Conservation (phyloP, 2,888 invertebrate genomes). For the Pollenia angustigena region DNA sequence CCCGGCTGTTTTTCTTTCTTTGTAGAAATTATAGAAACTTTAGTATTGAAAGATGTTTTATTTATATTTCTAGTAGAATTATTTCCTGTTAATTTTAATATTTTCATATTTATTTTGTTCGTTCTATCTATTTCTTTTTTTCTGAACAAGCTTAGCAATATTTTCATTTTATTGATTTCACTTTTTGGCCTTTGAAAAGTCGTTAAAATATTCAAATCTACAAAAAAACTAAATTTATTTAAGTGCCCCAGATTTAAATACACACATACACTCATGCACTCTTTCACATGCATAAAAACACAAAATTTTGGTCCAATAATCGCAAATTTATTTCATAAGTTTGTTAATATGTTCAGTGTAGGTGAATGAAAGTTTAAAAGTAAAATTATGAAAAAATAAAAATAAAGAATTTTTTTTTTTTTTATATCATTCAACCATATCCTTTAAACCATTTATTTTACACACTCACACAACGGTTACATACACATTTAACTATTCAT, state of each 20-base stretch:
- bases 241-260: slow-evolving; percentile 27
- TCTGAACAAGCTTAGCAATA: background rate
- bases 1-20: too few relatives aligned
- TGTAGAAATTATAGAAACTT: background rate
- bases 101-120: background rate
- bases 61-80: background rate
- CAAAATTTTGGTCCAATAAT: slow-evolving; percentile 39
- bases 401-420: background rate
- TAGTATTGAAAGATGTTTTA: background rate
- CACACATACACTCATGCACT: background rate
- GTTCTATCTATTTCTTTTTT: background rate
- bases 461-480: background rate
- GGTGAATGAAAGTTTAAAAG: slow-evolving; percentile 53
- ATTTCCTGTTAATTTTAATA: slow-evolving; percentile 8
- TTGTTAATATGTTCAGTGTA: slow-evolving; percentile 54
- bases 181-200: slow-evolving; percentile 37
- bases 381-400: slow-evolving; percentile 9
- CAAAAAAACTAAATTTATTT: slow-evolving; percentile 19
- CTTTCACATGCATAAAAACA: background rate
- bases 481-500: background rate
- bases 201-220: background rate
- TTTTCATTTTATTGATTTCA: slow-evolving; percentile 40
- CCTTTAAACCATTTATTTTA: slow-evolving; percentile 15
- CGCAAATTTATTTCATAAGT: slow-evolving; percentile 70
- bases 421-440: background rate